A percentile compares a stretch with the other conserved stretches of the same genome.
Evolutionary conservation across 1,140 invertebrate genomes (phyloP).

Genomic region (Phthorimaea operculella): DNA sequence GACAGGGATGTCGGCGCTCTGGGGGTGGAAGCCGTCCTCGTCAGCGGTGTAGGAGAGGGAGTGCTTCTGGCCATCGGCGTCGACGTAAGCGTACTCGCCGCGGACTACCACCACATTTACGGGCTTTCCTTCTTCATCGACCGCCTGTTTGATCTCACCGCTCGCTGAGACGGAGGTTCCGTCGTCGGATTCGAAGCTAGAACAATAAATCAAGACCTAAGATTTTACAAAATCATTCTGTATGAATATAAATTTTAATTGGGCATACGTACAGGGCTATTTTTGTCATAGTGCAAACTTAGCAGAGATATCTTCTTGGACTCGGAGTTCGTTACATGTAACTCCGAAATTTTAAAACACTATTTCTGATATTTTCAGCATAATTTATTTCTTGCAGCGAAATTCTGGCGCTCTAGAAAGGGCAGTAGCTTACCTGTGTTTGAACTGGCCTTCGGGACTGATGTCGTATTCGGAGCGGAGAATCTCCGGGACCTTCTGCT

Average conservation of each 20-base stretch:
- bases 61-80: constrained; percentile 39
- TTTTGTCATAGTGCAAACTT: no score
- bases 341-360: no score
- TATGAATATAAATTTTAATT: no score
- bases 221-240: no score
- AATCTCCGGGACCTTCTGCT: constrained; percentile 28
- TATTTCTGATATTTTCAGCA: no score
- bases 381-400: no score
- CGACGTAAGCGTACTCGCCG: constrained; percentile 48
- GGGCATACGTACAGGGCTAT: no score
- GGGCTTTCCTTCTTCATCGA: constrained; percentile 59
- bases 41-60: constrained; percentile 65
- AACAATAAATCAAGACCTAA: background rate
- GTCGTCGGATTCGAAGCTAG: constrained; percentile 54
- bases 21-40: constrained; percentile 67
- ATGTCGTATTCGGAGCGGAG: constrained; percentile 45
- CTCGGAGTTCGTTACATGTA: no score
- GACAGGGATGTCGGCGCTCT: constrained; percentile 49
- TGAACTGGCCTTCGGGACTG: constrained; percentile 44
- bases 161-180: constrained; percentile 38
- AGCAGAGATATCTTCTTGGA: no score
- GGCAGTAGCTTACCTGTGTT: constrained; percentile 33
- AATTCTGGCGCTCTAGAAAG: no score
- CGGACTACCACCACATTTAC: constrained; percentile 51
- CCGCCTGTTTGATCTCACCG: constrained; percentile 44